Evolutionary conservation across 2,797 vertebrate species (phyloP), one percentile per base, ranked within the genome.

Genomic region (Tachyglossus aculeatus): DNA sequence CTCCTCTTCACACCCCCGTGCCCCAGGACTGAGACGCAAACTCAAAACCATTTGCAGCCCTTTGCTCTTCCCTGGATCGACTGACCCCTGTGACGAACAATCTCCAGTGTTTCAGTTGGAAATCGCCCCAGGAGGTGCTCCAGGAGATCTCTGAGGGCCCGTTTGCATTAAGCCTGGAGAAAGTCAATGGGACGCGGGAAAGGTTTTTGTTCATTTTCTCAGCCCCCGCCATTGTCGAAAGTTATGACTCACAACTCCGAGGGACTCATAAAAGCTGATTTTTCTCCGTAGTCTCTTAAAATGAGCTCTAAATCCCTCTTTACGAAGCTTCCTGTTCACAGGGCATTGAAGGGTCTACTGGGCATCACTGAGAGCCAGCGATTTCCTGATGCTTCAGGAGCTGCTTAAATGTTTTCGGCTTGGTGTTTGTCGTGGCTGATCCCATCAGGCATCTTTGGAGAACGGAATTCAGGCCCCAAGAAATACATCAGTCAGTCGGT

Each of bases 261-360:
- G 82, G 83, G 77, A 89, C 85, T 68, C 62, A 83, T 85, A 75
- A 84, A 91, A 86, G 65, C 40, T 54, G 36, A 52, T 50, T 82
- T 85, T 72, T 89, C 67, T 88, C 25, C 39, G 64, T 37, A 62
- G 22, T 58, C 65, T 27, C 69, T 84, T 78, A 72, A 75, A 80
- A 78, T 56, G 38, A 16, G 86, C 77, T 47, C 78, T 44, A 82
- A 68, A 80, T 75, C n/a, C 37, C 62, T 32, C n/a, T 66, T 82
- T 18, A 10, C 77, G 52, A 55, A 74, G 69, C 62, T 83, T 82
- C 73, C 67, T 76, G 64, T 39, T 75, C 77, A 40, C 57, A 75
- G 63, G 45, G 72, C 29, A 57, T 29, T 68, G 55, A 71, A 80
- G 56, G 69, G 47, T 68, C 65, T 86, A 31, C 34, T 60, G 63